phyloP scores from a whole-genome alignment of 2,797 vertebrate genomes.

The Masticophis lateralis region DNA sequence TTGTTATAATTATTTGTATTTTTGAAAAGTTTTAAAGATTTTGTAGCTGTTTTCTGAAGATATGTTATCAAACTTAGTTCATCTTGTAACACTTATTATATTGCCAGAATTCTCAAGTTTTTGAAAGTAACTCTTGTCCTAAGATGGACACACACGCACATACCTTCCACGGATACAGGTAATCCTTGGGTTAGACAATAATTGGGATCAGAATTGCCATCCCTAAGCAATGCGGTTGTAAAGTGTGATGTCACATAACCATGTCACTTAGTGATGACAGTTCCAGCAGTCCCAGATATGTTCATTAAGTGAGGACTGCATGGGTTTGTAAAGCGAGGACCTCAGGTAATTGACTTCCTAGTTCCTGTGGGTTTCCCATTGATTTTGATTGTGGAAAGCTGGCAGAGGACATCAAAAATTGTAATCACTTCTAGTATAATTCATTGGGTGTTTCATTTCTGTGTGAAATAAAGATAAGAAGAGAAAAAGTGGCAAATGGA shows the following conservation, averaged over 20 bases:
- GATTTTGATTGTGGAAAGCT: neutral
- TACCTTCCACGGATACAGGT: neutral
- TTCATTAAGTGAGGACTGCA: neutral
- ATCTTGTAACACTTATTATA: neutral
- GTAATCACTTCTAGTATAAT: neutral
- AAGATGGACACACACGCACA: neutral
- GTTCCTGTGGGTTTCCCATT: neutral
- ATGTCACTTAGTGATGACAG: neutral
- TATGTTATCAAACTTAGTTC: neutral
- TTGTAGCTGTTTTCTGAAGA: neutral
- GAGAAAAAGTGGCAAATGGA: neutral
- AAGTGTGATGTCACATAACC: neutral
- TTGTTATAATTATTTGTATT: neutral
- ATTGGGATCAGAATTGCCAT: neutral
- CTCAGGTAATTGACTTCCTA: neutral
- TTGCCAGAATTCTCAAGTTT: neutral
- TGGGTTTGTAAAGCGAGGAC: neutral
- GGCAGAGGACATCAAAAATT: neutral
- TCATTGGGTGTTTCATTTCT: constrained; percentile 15
- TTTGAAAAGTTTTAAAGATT: neutral
- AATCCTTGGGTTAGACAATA: neutral
- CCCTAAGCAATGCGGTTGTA: neutral
- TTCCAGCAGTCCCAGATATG: neutral
- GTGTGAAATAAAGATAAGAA: constrained; percentile 20
- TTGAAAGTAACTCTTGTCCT: neutral